A percentile compares a stretch with the other conserved stretches of the same genome.
Evolutionary conservation across 2,113 vertebrate species (phyloP).

Genomic region (Toxostoma redivivum): DNA sequence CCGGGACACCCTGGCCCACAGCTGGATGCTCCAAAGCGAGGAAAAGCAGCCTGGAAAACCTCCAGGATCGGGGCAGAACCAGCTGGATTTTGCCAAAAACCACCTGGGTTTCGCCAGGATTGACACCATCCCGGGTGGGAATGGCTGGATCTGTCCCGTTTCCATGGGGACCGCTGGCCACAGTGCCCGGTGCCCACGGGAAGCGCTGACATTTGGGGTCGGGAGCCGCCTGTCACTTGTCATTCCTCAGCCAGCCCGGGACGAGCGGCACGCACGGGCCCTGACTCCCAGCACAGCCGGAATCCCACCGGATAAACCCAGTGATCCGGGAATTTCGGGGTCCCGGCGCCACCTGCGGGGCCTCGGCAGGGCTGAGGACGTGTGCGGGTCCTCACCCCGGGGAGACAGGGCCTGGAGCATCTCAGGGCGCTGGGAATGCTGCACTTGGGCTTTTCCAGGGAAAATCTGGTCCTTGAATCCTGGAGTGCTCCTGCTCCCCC

Average conservation of each 20-base stretch:
- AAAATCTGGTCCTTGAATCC: neutral
- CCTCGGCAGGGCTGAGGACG: neutral
- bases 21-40: rapidly evolving
- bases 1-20: rapidly evolving
- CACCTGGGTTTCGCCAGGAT: neutral
- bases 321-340: rapidly evolving
- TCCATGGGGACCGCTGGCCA: neutral
- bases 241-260: neutral
- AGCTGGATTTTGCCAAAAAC: neutral
- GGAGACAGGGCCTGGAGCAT: neutral
- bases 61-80: neutral
- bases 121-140: rapidly evolving
- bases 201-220: constrained; percentile 3
- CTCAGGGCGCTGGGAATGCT: rapidly evolving
- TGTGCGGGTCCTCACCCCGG: rapidly evolving
- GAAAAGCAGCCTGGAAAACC: neutral
- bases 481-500: rapidly evolving
- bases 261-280: rapidly evolving
- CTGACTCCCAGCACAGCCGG: neutral
- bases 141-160: neutral
- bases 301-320: neutral
- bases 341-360: rapidly evolving
- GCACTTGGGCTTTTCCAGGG: neutral
- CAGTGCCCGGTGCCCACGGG: neutral
- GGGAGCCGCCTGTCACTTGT: neutral